Conservation (phyloP, 2,797 vertebrate genomes). For the Harpagifer antarcticus region DNA sequence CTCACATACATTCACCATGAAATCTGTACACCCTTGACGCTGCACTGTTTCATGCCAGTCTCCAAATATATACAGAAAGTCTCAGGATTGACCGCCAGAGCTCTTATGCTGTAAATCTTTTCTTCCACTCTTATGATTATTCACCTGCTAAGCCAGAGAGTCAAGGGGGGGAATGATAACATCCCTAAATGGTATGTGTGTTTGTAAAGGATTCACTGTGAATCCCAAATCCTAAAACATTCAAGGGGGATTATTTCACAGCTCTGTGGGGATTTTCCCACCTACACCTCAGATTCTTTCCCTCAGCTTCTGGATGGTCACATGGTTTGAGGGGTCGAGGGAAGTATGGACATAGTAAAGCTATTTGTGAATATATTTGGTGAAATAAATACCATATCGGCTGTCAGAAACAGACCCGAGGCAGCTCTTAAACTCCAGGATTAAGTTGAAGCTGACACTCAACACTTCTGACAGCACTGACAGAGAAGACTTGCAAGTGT, state of each 20-base stretch:
- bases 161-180: conserved; percentile 5
- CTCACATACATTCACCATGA: conserved; percentile 31
- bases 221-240: conserved; percentile 62
- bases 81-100: not conserved
- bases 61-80: not conserved
- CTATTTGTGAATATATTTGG: conserved; percentile 4
- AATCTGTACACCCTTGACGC: conserved; percentile 11
- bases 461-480: conserved; percentile 35
- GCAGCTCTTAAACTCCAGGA: conserved; percentile 46
- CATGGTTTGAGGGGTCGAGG: conserved; percentile 19
- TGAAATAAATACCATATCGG: conserved; percentile 9
- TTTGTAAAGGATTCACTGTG: conserved; percentile 57
- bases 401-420: conserved; percentile 47
- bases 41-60: not conserved
- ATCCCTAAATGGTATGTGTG: conserved; percentile 50
- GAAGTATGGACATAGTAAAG: conserved; percentile 39
- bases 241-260: conserved; percentile 51
- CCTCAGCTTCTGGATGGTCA: conserved; percentile 41
- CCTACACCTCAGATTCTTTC: conserved; percentile 51
- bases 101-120: conserved; percentile 9
- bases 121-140: conserved; percentile 20
- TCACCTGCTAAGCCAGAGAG: conserved; percentile 64
- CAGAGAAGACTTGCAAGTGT: conserved; percentile 25
- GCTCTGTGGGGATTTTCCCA: conserved; percentile 63
- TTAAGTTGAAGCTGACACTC: conserved; percentile 46